These are phyloP conservation scores for Tinamus guttatus DNA, from an alignment of 2,113 vertebrate genomes.

Conservation along the genomic window DNA sequence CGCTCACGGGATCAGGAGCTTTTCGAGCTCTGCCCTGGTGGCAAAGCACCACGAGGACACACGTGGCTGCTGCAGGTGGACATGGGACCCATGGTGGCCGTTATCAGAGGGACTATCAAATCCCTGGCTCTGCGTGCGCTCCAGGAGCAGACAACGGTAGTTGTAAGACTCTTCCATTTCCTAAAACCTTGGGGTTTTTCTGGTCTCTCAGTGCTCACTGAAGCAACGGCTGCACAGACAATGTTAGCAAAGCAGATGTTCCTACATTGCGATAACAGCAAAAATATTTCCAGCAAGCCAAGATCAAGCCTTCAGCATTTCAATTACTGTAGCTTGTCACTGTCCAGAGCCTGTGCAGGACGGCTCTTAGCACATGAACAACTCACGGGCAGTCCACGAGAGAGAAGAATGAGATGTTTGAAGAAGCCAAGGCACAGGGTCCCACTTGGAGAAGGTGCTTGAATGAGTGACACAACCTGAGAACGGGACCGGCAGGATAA, in stretches of 20 bases:
- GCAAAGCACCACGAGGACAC: background rate
- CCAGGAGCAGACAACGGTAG: background rate
- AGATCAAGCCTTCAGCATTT: background rate
- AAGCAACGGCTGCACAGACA: background rate
- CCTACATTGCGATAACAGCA: no score
- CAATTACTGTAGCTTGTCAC: background rate
- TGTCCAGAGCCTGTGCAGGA: accelerated
- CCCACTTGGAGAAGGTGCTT: background rate
- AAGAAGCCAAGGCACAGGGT: background rate
- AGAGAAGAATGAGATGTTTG: background rate
- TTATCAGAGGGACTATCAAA: background rate
- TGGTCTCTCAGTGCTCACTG: background rate
- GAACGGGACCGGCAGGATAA: background rate
- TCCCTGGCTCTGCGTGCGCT: background rate
- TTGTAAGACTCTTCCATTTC: background rate
- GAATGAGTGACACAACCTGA: background rate
- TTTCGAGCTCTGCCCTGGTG: background rate
- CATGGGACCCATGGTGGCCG: background rate
- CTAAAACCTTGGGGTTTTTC: background rate
- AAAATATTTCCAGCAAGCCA: background rate
- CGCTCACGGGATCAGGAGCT: accelerated
- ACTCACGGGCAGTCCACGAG: background rate
- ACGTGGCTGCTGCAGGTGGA: background rate
- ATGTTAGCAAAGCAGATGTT: background rate
- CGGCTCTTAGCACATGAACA: background rate